Conservation (phyloP, 1,140 invertebrate genomes). For the Batillaria attramentaria region DNA sequence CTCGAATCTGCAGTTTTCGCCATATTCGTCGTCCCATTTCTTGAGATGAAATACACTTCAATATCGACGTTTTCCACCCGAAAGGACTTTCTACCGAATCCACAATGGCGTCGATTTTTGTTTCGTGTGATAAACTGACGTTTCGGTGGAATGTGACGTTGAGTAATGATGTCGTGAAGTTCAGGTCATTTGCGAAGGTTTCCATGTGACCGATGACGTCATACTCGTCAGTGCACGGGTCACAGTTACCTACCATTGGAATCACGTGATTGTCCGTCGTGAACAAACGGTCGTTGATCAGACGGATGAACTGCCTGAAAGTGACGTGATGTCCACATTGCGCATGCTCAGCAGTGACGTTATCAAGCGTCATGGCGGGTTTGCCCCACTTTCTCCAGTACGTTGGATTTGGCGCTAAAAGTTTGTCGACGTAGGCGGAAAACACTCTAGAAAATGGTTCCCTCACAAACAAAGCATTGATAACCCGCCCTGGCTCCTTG, state of each 20-base stretch:
- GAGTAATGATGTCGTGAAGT: not conserved
- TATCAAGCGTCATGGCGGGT: not conserved
- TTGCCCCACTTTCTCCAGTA: slow-evolving; percentile 14
- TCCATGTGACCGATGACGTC: slow-evolving; percentile 3
- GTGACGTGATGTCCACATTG: slow-evolving; percentile 13
- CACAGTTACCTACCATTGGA: not conserved
- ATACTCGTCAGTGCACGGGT: not conserved
- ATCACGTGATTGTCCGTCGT: not conserved
- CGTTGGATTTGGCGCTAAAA: not conserved
- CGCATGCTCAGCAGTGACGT: not conserved
- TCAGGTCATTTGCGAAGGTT: not conserved
- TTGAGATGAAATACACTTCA: not conserved
- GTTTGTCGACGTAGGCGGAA: slow-evolving; percentile 20
- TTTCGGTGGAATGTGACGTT: not conserved
- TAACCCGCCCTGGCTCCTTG: not conserved
- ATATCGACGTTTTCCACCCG: not conserved
- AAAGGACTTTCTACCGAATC: slow-evolving; percentile 20
- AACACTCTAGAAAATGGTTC: slow-evolving; percentile 13
- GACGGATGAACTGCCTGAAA: not conserved
- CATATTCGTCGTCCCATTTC: slow-evolving; percentile 10
- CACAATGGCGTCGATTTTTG: slow-evolving; percentile 2
- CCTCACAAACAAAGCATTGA: slow-evolving; percentile 1
- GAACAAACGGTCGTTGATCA: not conserved
- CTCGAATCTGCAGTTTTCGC: not conserved
- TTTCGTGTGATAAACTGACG: not conserved